A percentile compares a stretch with the other conserved stretches of the same genome.
Conservation (phyloP, 1,140 invertebrate genomes). For the Drosophila persimilis region DNA sequence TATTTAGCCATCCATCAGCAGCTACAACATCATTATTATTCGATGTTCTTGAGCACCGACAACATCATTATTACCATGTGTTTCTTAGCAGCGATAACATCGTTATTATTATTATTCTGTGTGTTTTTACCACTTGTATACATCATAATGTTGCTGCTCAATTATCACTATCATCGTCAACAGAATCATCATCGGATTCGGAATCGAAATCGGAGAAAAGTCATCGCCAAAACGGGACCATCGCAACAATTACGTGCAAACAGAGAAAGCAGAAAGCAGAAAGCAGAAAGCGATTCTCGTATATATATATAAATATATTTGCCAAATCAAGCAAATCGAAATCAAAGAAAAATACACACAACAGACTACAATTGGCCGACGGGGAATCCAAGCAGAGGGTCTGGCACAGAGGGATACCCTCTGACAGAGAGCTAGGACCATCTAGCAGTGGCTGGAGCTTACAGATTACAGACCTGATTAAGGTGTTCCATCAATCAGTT, state of each 20-base stretch:
- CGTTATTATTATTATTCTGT: slow-evolving; percentile 14
- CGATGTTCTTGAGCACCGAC: background rate
- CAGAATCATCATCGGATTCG: slow-evolving; percentile 27
- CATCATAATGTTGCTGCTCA: slow-evolving; percentile 22
- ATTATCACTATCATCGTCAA: slow-evolving; percentile 55
- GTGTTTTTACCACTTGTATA: background rate
- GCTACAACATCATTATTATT: too few species aligned
- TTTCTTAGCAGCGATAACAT: slow-evolving; percentile 4
- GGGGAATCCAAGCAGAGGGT: too few species aligned
- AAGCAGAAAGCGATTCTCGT: slow-evolving; percentile 15
- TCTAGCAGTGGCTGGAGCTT: too few species aligned
- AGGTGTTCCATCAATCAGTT: too few species aligned
- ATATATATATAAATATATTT: slow-evolving; percentile 18
- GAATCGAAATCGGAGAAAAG: background rate
- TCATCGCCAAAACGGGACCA: slow-evolving; percentile 39
- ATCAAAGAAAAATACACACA: slow-evolving; percentile 58
- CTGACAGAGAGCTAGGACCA: too few species aligned
- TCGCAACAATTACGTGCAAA: slow-evolving; percentile 54
- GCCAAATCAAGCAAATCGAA: slow-evolving; percentile 63
- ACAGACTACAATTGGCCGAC: slow-evolving; percentile 12
- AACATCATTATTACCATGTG: slow-evolving; percentile 17
- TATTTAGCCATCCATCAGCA: background rate
- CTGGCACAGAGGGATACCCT: too few species aligned
- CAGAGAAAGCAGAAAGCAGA: slow-evolving; percentile 50
- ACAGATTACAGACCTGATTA: too few species aligned